Percentiles rank a stretch among this genome's conserved stretches.
Evolutionary conservation across 2,888 invertebrate species (phyloP).

Genomic region (Drosophila diplacantha): DNA sequence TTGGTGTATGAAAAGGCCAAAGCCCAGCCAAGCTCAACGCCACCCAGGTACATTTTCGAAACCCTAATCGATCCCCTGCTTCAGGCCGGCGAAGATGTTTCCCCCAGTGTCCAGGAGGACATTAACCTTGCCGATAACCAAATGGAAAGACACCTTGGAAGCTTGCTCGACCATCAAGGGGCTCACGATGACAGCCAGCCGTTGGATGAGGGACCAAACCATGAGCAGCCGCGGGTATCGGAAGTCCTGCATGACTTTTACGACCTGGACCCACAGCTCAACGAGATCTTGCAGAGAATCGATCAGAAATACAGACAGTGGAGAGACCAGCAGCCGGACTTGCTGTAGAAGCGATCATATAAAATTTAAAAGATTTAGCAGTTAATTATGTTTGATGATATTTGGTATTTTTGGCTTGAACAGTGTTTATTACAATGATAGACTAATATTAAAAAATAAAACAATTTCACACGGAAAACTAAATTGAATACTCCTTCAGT

Average conservation of each 20-base stretch:
- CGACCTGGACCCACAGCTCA: not conserved
- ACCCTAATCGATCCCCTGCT: not conserved
- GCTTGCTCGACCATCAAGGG: not conserved
- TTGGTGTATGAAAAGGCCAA: not conserved
- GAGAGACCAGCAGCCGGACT: not conserved
- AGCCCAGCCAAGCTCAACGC: not conserved
- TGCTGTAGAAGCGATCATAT: not conserved
- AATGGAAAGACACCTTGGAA: not conserved
- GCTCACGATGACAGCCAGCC: too few species aligned
- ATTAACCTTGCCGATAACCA: not conserved
- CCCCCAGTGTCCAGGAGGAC: not conserved
- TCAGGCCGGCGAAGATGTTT: not conserved
- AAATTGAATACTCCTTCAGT: not conserved
- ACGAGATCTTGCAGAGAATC: not conserved
- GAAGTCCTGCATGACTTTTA: not conserved
- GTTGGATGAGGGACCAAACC: too few species aligned
- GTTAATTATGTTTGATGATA: not conserved
- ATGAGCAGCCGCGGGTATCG: not conserved
- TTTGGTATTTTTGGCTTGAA: too few species aligned
- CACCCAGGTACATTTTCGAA: conserved; percentile 1
- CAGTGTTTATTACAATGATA: too few species aligned
- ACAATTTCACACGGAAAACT: too few species aligned
- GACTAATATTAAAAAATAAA: too few species aligned
- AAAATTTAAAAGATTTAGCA: rapidly evolving
- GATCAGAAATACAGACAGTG: not conserved